phyloP scores from a whole-genome alignment of 1,140 invertebrate genomes.

The Marisa cornuarietis region DNA sequence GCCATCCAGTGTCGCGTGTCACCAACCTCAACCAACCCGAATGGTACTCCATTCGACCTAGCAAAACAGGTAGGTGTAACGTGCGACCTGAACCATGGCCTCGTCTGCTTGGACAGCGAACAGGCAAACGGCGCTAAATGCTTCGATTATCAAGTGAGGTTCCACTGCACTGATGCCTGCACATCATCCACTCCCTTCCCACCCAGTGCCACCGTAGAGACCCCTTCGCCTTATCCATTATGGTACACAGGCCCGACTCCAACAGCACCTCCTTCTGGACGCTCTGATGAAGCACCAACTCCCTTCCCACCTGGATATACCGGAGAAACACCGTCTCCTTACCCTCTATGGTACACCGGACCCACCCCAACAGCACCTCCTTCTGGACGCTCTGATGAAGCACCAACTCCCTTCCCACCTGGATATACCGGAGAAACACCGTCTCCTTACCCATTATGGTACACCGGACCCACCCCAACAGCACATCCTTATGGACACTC shows the following conservation, averaged over 20 bases:
- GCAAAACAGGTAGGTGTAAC: conserved; percentile 38
- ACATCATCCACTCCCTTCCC: conserved; percentile 26
- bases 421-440: conserved; percentile 18
- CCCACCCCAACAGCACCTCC: conserved; percentile 25
- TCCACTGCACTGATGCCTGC: conserved; percentile 50
- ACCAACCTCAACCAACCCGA: conserved; percentile 3
- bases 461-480: conserved; percentile 19
- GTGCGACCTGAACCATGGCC: conserved; percentile 48
- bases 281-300: conserved; percentile 15
- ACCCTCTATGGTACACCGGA: conserved; percentile 5
- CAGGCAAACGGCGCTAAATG: conserved; percentile 38
- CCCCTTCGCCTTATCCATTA: conserved; percentile 17
- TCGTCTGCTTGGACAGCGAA: conserved; percentile 45
- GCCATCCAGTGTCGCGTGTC: conserved; percentile 33
- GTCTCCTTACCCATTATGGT: background rate
- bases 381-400: conserved; percentile 5
- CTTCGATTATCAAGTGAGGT: conserved; percentile 49
- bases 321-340: conserved; percentile 19
- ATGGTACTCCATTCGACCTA: conserved; percentile 18
- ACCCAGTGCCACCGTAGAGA: background rate
- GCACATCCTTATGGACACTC: conserved; percentile 17
- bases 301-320: conserved; percentile 10
- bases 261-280: conserved; percentile 20
- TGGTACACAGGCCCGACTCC: conserved; percentile 13
- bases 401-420: conserved; percentile 19